These are phyloP conservation scores for Spodoptera frugiperda DNA, from an alignment of 1,140 invertebrate genomes.

Conservation along the genomic window DNA sequence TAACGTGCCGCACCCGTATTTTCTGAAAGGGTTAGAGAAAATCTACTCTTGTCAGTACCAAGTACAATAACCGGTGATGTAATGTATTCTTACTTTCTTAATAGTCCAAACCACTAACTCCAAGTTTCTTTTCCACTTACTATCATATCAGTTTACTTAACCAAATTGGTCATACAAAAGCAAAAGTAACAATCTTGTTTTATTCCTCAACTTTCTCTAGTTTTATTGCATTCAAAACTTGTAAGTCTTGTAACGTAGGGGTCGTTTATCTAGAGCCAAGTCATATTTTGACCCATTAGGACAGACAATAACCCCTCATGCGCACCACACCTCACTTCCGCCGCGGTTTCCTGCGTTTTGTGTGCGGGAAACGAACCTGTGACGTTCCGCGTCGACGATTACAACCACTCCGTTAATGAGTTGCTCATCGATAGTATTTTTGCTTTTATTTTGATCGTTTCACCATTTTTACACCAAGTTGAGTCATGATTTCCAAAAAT, in stretches of 20 bases:
- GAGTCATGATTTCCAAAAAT: no score
- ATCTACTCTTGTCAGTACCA: neutral
- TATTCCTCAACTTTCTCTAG: no score
- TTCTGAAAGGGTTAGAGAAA: neutral
- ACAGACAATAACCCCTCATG: constrained; percentile 26
- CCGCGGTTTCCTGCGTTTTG: constrained; percentile 63
- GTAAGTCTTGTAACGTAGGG: neutral
- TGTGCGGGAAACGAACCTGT: constrained; percentile 58
- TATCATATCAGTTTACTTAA: no score
- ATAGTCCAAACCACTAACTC: no score
- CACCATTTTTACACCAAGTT: neutral
- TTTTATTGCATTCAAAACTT: neutral
- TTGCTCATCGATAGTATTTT: neutral
- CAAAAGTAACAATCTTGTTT: neutral
- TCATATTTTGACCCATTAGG: constrained; percentile 16
- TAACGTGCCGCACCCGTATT: neutral
- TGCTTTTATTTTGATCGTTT: neutral
- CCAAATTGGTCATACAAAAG: no score
- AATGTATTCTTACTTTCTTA: neutral
- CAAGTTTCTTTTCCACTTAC: no score
- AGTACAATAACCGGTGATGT: neutral
- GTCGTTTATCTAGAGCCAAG: neutral
- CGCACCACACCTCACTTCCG: constrained; percentile 64
- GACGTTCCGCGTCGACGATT: constrained; percentile 50
- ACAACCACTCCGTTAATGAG: constrained; percentile 29